A percentile compares a stretch with the other conserved stretches of the same genome.
Conservation (phyloP, 2,113 vertebrate species). For the Corythoichthys haematopterus region DNA sequence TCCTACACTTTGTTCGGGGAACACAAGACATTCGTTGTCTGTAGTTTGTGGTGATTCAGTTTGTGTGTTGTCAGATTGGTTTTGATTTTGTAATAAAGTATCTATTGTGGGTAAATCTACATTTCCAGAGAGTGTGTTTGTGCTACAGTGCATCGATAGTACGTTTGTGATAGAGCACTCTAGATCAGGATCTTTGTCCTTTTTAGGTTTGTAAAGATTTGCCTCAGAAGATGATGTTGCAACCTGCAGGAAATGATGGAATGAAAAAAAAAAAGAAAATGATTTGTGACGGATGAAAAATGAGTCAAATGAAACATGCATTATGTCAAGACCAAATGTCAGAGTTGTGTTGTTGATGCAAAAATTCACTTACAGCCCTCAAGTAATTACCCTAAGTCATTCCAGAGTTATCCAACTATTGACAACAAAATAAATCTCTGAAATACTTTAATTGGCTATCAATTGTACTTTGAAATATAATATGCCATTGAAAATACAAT, state of each 20-base stretch:
- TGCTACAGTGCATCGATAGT: slow-evolving; percentile 12
- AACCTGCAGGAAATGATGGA: slow-evolving; percentile 66
- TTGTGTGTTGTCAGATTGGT: slow-evolving; percentile 23
- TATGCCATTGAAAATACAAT: slow-evolving; percentile 4
- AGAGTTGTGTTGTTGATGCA: slow-evolving; percentile 10
- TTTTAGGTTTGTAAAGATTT: slow-evolving; percentile 52
- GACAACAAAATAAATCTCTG: slow-evolving; percentile 1
- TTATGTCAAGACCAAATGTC: slow-evolving; percentile 9
- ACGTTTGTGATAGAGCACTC: slow-evolving; percentile 18
- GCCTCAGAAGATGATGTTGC: slow-evolving; percentile 46
- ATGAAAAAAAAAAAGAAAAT: slow-evolving; percentile 42
- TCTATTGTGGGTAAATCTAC: slow-evolving; percentile 20
- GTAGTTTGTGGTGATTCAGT: slow-evolving; percentile 1
- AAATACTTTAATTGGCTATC: background rate
- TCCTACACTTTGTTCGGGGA: slow-evolving; percentile 19
- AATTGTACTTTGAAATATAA: background rate
- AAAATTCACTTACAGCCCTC: slow-evolving; percentile 39
- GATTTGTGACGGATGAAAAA: slow-evolving; percentile 21
- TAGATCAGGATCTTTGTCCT: slow-evolving; percentile 30
- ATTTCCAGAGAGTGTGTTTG: slow-evolving; percentile 20
- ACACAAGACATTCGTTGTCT: slow-evolving; percentile 16
- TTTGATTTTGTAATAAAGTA: slow-evolving; percentile 32
- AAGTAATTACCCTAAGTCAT: slow-evolving; percentile 8
- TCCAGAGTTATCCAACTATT: background rate
- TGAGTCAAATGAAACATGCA: slow-evolving; percentile 37